Evolutionary conservation across 2,113 vertebrate genomes (phyloP).

Genomic region (Hymenochirus boettgeri): DNA sequence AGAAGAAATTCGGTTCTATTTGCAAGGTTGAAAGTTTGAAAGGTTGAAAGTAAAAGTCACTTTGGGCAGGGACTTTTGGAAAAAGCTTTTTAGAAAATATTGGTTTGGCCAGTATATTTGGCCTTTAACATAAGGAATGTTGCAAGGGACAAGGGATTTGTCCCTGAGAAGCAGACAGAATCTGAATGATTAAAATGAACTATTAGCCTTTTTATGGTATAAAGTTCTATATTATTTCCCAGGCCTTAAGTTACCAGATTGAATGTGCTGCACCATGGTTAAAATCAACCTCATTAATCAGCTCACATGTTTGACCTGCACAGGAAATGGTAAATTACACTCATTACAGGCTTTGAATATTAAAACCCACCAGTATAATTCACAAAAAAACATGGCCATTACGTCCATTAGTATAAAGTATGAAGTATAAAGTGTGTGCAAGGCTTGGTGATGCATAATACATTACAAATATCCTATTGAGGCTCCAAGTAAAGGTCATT

Average conservation of each 20-base stretch:
- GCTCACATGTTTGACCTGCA: conserved; percentile 36
- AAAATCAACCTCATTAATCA: conserved; percentile 40
- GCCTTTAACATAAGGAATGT: no score
- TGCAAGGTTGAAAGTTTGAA: no score
- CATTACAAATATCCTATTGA: neutral
- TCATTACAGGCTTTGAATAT: conserved; percentile 20
- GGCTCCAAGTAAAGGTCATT: neutral
- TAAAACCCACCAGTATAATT: conserved; percentile 3
- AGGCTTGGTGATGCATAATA: neutral
- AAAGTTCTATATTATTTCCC: conserved; percentile 30
- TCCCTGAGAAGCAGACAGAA: no score
- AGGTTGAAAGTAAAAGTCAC: no score
- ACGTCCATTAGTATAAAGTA: neutral
- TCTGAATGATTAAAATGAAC: conserved; percentile 31
- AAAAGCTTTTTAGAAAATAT: no score
- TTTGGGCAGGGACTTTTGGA: no score
- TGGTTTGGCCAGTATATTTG: no score
- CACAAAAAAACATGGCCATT: conserved; percentile 9
- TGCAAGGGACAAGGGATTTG: no score
- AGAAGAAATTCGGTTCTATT: no score
- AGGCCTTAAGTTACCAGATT: conserved; percentile 34
- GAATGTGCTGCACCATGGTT: conserved; percentile 38
- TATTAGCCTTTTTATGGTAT: conserved; percentile 18
- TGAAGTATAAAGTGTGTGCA: conserved; percentile 1
- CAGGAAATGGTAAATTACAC: conserved; percentile 38